phyloP scores from a whole-genome alignment of 2,797 vertebrate genomes.

The Melanotaenia maccullochi region DNA sequence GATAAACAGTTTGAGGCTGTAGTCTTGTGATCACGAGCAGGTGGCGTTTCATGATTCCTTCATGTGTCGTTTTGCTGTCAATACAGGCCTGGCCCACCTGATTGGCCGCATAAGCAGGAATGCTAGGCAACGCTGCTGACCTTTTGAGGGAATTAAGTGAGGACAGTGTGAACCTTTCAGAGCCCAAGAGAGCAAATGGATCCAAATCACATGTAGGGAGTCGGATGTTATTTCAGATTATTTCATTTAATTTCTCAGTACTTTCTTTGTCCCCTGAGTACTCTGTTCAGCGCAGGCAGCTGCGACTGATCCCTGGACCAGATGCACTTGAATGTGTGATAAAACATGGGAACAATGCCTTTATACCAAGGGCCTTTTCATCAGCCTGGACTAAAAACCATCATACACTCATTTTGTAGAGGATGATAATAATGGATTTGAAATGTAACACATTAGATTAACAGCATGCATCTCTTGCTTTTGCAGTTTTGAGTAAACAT shows the following conservation, averaged over 20 bases:
- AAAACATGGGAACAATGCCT: slow-evolving; percentile 36
- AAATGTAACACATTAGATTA: slow-evolving; percentile 3
- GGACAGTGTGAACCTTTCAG: slow-evolving; percentile 72
- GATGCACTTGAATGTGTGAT: slow-evolving; percentile 47
- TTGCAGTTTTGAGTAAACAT: background rate
- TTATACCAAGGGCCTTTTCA: slow-evolving; percentile 29
- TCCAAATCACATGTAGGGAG: slow-evolving; percentile 55
- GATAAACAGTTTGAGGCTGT: slow-evolving; percentile 15
- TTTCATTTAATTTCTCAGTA: slow-evolving; percentile 43
- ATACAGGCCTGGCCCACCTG: slow-evolving; percentile 34
- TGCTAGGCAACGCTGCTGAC: slow-evolving; percentile 75
- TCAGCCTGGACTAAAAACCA: slow-evolving; percentile 12
- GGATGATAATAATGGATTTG: background rate
- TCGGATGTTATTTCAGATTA: slow-evolving; percentile 53
- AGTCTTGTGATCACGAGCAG: slow-evolving; percentile 39
- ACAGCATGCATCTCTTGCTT: background rate
- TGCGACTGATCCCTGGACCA: slow-evolving; percentile 32
- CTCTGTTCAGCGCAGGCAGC: slow-evolving; percentile 30
- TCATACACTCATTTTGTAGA: background rate
- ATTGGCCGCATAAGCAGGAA: slow-evolving; percentile 64
- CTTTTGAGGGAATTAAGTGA: slow-evolving; percentile 78
- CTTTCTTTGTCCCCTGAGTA: slow-evolving; percentile 19
- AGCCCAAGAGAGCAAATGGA: slow-evolving; percentile 51
- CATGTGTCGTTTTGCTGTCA: slow-evolving; percentile 51
- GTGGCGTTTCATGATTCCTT: slow-evolving; percentile 42